These are phyloP conservation scores for Odontomachus brunneus DNA, from an alignment of 1,140 invertebrate genomes.

Conservation along the genomic window DNA sequence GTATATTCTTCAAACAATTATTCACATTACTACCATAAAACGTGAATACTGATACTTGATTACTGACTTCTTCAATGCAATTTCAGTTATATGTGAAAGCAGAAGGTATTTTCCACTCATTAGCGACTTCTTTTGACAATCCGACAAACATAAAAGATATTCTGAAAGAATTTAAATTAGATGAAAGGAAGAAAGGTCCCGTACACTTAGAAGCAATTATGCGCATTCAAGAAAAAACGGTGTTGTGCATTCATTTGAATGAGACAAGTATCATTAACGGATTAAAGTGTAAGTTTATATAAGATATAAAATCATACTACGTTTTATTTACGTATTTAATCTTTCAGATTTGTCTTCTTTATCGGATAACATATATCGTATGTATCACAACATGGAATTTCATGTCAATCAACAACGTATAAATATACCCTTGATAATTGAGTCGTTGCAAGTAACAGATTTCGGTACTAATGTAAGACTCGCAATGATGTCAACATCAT, in stretches of 20 bases:
- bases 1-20: conserved; percentile 66
- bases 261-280: conserved; percentile 85
- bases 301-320: conserved; percentile 47
- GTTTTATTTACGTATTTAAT: conserved; percentile 51
- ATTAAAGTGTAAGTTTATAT: conserved; percentile 78
- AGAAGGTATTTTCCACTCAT: conserved; percentile 84
- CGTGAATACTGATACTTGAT: conserved; percentile 35
- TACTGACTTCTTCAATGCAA: background rate
- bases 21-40: background rate
- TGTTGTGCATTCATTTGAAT: conserved; percentile 87
- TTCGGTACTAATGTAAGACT: conserved; percentile 86
- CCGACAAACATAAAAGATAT: conserved; percentile 84
- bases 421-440: conserved; percentile 84
- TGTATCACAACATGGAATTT: conserved; percentile 85
- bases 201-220: conserved; percentile 87
- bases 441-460: conserved; percentile 85
- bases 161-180: conserved; percentile 85
- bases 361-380: conserved; percentile 78
- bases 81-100: conserved; percentile 87
- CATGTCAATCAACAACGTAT: conserved; percentile 86
- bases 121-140: conserved; percentile 81
- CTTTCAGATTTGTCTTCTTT: conserved; percentile 80
- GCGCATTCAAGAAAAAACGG: conserved; percentile 87
- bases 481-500: conserved; percentile 83
- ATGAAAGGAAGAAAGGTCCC: conserved; percentile 82